Evolutionary conservation across 2,888 invertebrate genomes (phyloP).

Genomic region (Tribolium freemani): DNA sequence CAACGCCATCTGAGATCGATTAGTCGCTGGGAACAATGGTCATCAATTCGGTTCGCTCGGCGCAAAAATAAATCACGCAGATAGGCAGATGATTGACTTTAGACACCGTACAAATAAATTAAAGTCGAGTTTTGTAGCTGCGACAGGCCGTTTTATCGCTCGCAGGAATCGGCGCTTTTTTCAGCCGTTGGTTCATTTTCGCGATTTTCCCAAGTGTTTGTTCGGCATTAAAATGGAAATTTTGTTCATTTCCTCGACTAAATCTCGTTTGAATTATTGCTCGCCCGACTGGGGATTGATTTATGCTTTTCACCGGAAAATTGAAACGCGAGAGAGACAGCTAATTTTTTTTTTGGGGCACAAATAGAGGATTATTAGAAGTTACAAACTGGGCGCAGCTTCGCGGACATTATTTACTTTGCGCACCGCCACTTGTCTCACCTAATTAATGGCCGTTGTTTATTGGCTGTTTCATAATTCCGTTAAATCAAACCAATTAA

Average conservation of each 20-base stretch:
- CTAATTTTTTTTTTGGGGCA: neutral
- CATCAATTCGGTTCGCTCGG: conserved; percentile 24
- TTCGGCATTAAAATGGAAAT: conserved; percentile 62
- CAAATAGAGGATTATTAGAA: too few species aligned
- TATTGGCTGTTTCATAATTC: neutral
- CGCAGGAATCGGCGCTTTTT: conserved; percentile 16
- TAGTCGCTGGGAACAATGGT: conserved; percentile 8
- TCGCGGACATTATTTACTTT: too few species aligned
- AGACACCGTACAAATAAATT: conserved; percentile 45
- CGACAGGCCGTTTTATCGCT: conserved; percentile 25
- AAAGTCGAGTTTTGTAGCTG: conserved; percentile 10
- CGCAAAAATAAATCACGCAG: conserved; percentile 44
- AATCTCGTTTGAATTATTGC: conserved; percentile 57
- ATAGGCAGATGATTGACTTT: conserved; percentile 46
- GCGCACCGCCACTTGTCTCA: neutral
- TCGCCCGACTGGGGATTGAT: conserved; percentile 48
- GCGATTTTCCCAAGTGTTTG: conserved; percentile 60
- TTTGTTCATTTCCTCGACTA: conserved; percentile 60
- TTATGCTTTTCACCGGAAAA: conserved; percentile 47
- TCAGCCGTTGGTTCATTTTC: conserved; percentile 49
- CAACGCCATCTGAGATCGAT: conserved; percentile 22
- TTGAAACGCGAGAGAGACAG: conserved; percentile 6
- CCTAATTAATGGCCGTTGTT: neutral
- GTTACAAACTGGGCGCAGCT: too few species aligned
- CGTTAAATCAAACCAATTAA: neutral